Percentiles rank a stretch among this genome's conserved stretches.
Evolutionary conservation across 2,113 vertebrate species (phyloP).

Genomic region (Cinclus cinclus): DNA sequence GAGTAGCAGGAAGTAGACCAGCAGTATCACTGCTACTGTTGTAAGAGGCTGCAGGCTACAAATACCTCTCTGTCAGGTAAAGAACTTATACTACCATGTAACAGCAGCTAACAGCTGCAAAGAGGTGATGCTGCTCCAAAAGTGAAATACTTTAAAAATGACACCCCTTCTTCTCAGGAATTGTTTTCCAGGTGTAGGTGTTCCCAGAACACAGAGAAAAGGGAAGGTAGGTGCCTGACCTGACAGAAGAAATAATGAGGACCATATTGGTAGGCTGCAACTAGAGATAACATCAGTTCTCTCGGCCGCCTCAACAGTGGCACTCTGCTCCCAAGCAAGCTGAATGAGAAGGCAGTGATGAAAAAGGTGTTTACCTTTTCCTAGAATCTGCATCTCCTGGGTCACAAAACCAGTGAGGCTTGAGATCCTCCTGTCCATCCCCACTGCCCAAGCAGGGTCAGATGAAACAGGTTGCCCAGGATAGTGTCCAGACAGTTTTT

Average conservation of each 20-base stretch:
- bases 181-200: not conserved
- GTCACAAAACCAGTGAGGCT: not conserved
- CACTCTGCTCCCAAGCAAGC: not conserved
- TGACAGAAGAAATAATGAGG: not conserved
- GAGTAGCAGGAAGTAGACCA: not conserved
- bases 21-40: not conserved
- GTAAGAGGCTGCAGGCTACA: not conserved
- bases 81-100: not conserved
- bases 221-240: not conserved
- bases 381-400: not conserved
- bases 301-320: not conserved
- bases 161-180: not conserved
- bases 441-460: not conserved
- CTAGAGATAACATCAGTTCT: not conserved
- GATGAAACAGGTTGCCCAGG: not conserved
- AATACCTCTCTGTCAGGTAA: not conserved
- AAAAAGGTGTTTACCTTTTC: not conserved
- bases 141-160: not conserved
- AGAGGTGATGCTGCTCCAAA: not conserved
- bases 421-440: not conserved
- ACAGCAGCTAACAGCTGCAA: not conserved
- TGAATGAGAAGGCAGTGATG: not conserved
- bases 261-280: not conserved
- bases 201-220: not conserved
- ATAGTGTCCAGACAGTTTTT: not conserved